Evolutionary conservation across 1,140 invertebrate genomes (phyloP).

Genomic region (Propsilocerus akamusi): DNA sequence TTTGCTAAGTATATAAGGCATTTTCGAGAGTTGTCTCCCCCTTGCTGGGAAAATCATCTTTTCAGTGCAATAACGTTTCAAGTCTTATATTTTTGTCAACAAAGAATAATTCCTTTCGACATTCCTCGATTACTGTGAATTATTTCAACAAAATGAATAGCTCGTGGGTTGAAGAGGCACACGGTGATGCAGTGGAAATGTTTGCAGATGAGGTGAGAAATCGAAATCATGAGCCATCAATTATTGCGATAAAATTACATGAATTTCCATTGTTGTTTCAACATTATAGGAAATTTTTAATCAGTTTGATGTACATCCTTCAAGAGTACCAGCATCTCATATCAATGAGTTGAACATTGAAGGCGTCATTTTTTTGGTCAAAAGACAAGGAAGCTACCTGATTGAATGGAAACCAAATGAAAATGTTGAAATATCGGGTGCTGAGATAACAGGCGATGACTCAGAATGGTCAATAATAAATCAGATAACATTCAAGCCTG

Average conservation of each 20-base stretch:
- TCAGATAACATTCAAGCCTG: background rate
- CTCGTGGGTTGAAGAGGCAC: background rate
- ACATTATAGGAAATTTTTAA: background rate
- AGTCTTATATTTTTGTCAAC: too few relatives aligned
- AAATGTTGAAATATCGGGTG: constrained; percentile 46
- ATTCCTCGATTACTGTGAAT: too few relatives aligned
- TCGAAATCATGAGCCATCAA: background rate
- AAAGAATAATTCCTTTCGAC: too few relatives aligned
- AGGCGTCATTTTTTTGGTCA: background rate
- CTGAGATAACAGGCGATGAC: constrained; percentile 28
- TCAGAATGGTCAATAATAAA: background rate
- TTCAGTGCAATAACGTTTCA: too few relatives aligned
- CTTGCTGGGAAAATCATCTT: too few relatives aligned
- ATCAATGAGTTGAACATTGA: background rate
- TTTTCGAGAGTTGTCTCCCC: too few relatives aligned
- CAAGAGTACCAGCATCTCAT: background rate
- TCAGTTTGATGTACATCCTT: background rate
- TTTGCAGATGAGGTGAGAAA: background rate
- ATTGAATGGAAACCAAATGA: constrained; percentile 67
- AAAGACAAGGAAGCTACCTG: constrained; percentile 15
- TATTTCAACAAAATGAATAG: background rate
- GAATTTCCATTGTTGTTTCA: background rate
- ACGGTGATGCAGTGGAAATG: background rate
- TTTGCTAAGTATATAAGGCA: too few relatives aligned
- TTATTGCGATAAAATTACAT: background rate